Evolutionary conservation across 2,797 vertebrate genomes (phyloP).

Genomic region (Gymnodraco acuticeps): DNA sequence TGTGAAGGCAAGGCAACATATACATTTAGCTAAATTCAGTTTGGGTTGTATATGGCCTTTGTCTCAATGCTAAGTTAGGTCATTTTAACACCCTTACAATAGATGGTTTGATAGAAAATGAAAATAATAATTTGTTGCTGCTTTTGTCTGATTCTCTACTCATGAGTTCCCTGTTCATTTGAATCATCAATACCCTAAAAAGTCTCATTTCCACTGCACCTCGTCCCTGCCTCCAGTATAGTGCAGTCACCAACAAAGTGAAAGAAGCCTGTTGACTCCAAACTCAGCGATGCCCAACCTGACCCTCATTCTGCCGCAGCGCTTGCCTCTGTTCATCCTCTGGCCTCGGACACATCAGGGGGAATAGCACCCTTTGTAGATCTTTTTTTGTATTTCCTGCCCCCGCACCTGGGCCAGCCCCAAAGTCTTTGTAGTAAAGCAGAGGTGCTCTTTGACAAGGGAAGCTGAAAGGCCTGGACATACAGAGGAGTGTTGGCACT

Average conservation of each 20-base stretch:
- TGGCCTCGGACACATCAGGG: conserved; percentile 28
- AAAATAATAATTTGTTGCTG: neutral
- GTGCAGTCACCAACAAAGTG: neutral
- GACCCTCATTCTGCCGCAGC: conserved; percentile 79
- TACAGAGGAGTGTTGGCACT: conserved; percentile 89
- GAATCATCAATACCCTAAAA: neutral
- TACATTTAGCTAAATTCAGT: neutral
- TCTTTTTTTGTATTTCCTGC: conserved; percentile 55
- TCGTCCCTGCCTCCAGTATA: neutral
- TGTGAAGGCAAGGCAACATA: neutral
- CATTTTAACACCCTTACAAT: neutral
- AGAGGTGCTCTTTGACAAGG: conserved; percentile 92
- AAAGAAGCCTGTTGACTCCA: conserved; percentile 33
- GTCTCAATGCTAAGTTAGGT: neutral
- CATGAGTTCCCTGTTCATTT: neutral
- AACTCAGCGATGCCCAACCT: conserved; percentile 55
- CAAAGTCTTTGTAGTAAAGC: conserved; percentile 89
- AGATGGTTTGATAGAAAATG: neutral
- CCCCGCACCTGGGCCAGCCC: conserved; percentile 41
- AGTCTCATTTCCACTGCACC: neutral
- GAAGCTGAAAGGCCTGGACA: conserved; percentile 90
- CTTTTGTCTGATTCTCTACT: neutral
- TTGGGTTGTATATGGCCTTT: neutral
- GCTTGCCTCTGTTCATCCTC: conserved; percentile 29
- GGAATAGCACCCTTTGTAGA: conserved; percentile 58